Conservation (phyloP, 2,113 vertebrate species). For the Sinocyclocheilus maitianheensis region DNA sequence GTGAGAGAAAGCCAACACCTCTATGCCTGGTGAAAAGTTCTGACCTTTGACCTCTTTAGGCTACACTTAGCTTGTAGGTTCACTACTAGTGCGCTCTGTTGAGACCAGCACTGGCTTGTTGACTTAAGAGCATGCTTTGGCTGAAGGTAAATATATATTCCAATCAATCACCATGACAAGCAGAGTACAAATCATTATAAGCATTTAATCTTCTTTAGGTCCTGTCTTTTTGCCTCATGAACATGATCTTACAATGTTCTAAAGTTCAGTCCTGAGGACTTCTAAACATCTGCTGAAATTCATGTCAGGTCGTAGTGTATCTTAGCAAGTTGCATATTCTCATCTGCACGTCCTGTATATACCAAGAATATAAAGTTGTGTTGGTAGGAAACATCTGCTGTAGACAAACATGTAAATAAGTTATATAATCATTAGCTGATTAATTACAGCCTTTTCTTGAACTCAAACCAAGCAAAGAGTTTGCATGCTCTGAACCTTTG, state of each 20-base stretch:
- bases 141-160: background rate
- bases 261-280: background rate
- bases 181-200: background rate
- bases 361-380: background rate
- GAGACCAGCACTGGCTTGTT: background rate
- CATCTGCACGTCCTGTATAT: background rate
- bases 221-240: constrained; percentile 11
- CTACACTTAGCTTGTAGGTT: background rate
- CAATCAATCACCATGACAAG: constrained; percentile 7
- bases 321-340: background rate
- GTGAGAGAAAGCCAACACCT: constrained; percentile 48
- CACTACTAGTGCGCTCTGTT: background rate
- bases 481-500: background rate
- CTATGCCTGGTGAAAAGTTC: constrained; percentile 38
- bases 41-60: constrained; percentile 52
- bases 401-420: background rate
- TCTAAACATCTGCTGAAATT: background rate
- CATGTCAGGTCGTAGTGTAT: background rate
- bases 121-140: constrained; percentile 6
- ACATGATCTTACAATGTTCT: background rate
- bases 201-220: background rate
- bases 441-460: background rate
- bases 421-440: background rate
- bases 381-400: background rate
- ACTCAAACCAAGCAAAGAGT: background rate